Evolutionary conservation across 2,888 invertebrate genomes (phyloP), one percentile per base, ranked within the genome.

Genomic region (Brachyptera risi): DNA sequence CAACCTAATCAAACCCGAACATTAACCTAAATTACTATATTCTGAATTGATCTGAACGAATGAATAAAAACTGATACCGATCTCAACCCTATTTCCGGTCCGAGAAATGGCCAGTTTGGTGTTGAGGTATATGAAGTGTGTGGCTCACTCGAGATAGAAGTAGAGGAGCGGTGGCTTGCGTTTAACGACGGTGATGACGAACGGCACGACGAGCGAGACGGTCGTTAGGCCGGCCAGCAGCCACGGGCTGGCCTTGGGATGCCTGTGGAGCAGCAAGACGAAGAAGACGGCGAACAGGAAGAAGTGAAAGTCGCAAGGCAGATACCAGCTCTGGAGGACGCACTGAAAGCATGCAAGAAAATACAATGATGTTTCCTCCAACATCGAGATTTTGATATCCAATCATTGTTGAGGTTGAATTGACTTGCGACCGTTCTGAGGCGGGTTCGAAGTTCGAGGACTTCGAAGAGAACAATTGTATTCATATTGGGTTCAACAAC

Each of bases 271-370:
- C 11, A 82, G 54, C 65, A 76, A 71, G 66, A 76, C 79, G 19
- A 79, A 66, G 17, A 79, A 69, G 15, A 81, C 71, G 0, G 80
- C 80, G n/a, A 85, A 71, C 40, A 82, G 72, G 73, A 84, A 85
- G 74, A 80, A 84, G 71, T 87, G 87, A 73, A 86, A 84, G 72
- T 87, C 87, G 64, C 84, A 84, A 0, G 87, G 83, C 37, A 86
- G 78, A 72, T 85, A 86, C 87, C 87, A 87, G 1, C 84, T 79
- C 63, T 82, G 79, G 0, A 82, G 76, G 73, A 86, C 77, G 68
- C 87, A 87, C 86, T 87, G 74, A 37, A 78, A 75, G 71, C 56
- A 44, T 47, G 47, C 3, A 19, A 13, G 23, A 56, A n/a, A n/a
- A n/a, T n/a, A n/a, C n/a, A n/a, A n/a, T n/a, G n/a, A n/a, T n/a